Base-by-base conservation (phyloP, 2,797 vertebrate species). In the Myotis daubentonii region DNA sequence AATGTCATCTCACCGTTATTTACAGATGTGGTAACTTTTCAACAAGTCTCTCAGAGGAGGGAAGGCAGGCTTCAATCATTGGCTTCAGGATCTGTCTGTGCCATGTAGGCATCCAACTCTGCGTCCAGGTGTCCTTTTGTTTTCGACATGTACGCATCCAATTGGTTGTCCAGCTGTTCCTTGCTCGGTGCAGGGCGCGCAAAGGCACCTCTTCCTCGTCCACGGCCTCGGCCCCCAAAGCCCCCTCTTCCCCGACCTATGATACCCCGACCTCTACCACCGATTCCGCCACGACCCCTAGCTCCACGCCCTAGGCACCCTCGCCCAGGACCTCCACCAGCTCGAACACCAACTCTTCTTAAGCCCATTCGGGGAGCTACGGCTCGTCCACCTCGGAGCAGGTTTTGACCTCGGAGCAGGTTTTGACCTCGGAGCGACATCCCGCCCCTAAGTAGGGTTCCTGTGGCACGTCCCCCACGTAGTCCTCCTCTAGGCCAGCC, bases 131-230 rank as follows among this genome's bases (percentile, higher is more conserved):
- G 99, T 84, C 99, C 99, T 97, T 99, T 99, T 4, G 99, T 99
- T 97, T 99, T 99, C 3, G 99, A 99, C 99, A 99, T 99, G 98
- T 99, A 99, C 1, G 99, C 99, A 1, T 99, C 99, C 76, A 99
- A 97, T 89, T 99, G 99, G 98, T 99, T 99, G 98, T 99, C 99
- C 94, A 99, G 98, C 97, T 99, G 99, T 93, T 99, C 99, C 30
- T 99, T 99, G 90, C 99, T 99, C 72, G 99, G 98, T 0, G 92
- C 85, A 0, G 99, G 98, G 0, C 99, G 98, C 0, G 98, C 86
- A 25, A 97, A 96, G 0, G 98, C 95, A 20, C 99, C 99, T 98
- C 99, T 97, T 19, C 99, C 99, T 30, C 99, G 97, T 0, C 99
- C 99, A 0, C 99, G 97, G 0, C 99, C 99, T 17, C 99, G 41